Evolutionary conservation across 1,140 invertebrate species (phyloP).

Genomic region (Drosophila albomicans): DNA sequence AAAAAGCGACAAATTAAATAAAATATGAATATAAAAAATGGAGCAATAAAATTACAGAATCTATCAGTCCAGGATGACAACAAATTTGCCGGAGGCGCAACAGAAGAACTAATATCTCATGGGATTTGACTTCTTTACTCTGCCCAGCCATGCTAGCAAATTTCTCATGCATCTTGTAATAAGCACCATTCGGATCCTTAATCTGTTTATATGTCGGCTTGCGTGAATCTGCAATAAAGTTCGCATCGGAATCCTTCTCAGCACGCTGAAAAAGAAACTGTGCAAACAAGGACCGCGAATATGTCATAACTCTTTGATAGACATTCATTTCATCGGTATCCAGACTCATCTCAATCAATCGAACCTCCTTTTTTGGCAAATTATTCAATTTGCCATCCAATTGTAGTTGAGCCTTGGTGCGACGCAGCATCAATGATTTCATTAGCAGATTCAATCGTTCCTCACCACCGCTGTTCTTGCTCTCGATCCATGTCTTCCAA

Average conservation of each 20-base stretch:
- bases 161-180: constrained; percentile 87
- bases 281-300: constrained; percentile 90
- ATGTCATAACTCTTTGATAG: constrained; percentile 91
- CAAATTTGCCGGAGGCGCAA: constrained; percentile 94
- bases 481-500: constrained; percentile 89
- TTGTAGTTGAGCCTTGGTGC: constrained; percentile 93
- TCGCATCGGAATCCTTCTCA: constrained; percentile 87
- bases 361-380: constrained; percentile 88
- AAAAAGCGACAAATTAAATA: not conserved
- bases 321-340: constrained; percentile 90
- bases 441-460: constrained; percentile 92
- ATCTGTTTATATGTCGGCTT: constrained; percentile 72
- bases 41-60: constrained; percentile 50
- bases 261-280: constrained; percentile 91
- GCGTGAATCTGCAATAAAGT: constrained; percentile 55
- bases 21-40: not conserved
- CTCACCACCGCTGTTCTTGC: constrained; percentile 89
- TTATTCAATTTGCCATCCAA: constrained; percentile 86
- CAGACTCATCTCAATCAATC: constrained; percentile 88
- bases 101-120: constrained; percentile 92
- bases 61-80: constrained; percentile 93
- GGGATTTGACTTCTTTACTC: constrained; percentile 88
- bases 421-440: constrained; percentile 92
- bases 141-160: constrained; percentile 87
- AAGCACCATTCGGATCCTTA: constrained; percentile 85